Evolutionary conservation across 2,888 invertebrate species (phyloP), one percentile per base, ranked within the genome.

Genomic region (Drosophila dives): DNA sequence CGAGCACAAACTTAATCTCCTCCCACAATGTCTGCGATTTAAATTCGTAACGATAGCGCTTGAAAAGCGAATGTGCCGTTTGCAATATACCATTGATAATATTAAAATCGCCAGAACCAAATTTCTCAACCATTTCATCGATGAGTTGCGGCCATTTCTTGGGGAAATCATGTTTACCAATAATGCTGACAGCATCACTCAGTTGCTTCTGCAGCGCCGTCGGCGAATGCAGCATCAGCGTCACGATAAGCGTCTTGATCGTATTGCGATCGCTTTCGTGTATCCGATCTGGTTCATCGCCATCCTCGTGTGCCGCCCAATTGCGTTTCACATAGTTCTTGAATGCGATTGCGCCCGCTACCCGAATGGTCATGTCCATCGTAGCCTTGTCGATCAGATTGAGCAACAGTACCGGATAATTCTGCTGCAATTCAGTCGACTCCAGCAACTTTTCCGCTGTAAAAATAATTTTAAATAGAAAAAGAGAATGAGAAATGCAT

Each of bases 151-250:
- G 98, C 99, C 99, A 99, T 92, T 98, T 97, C 73, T 96, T 95
- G 0, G 99, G 99, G 92, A 99, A 99, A 94, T 99, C 99, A 84
- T 97, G 96, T 91, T 97, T 96, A n/a, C 99, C 99, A 70, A 99
- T 99, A 33, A 98, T 97, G 81, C 98, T 97, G 48, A 99, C 97
- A 0, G 98, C 98, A 94, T 99, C 99, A 86, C 98, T 98, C 54
- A 98, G 94, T 93, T 99, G 99, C 88, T 97, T 96, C 92, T 99
- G 99, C 71, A 99, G 96, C 0, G 96, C 95, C 89, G 97, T 96
- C 0, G 98, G 98, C 34, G 98, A 97, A 86, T 96, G 96, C 72
- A 99, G 94, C 99, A 99, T 99, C 34, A 99, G 93, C 38, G 97
- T 96, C 3, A 99, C 97, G 83, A 99, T 98, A 1, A 97, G 94